Evolutionary conservation across 2,888 invertebrate genomes (phyloP).

Genomic region (Tridacna crocea): DNA sequence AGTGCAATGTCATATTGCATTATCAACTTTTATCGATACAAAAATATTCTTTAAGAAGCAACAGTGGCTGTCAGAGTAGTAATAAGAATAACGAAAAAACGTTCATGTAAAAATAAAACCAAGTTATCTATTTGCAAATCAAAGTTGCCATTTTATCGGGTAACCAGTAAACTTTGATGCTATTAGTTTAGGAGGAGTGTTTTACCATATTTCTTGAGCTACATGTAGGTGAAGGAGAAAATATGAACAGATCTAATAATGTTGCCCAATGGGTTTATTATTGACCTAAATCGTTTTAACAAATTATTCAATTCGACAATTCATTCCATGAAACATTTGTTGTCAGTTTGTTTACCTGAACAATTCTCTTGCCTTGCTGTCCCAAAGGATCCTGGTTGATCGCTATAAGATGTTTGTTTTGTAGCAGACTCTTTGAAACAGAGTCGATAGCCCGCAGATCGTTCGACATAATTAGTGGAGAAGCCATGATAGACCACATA

Average conservation of each 20-base stretch:
- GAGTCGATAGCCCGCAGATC: slow-evolving; percentile 94
- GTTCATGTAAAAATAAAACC: too few relatives aligned
- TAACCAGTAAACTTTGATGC: too few relatives aligned
- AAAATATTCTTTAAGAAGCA: too few relatives aligned
- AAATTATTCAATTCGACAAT: neutral
- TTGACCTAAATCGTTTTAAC: neutral
- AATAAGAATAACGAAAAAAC: too few relatives aligned
- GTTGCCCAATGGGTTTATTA: neutral
- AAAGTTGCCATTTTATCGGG: too few relatives aligned
- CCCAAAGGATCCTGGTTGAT: slow-evolving; percentile 97
- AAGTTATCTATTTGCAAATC: too few relatives aligned
- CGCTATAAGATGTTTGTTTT: slow-evolving; percentile 95
- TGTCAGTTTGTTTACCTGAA: slow-evolving; percentile 56
- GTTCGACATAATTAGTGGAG: slow-evolving; percentile 96
- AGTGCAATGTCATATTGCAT: too few relatives aligned
- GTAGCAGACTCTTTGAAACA: slow-evolving; percentile 95
- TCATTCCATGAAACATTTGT: too few relatives aligned
- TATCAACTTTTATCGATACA: too few relatives aligned
- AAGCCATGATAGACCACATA: slow-evolving; percentile 97
- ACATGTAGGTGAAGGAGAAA: neutral
- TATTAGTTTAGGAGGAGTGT: neutral
- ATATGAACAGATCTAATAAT: too few relatives aligned
- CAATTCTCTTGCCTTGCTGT: slow-evolving; percentile 92
- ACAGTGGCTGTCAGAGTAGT: too few relatives aligned
- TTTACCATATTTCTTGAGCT: neutral